Conservation (phyloP, 2,113 vertebrate species). For the Rissa tridactyla region DNA sequence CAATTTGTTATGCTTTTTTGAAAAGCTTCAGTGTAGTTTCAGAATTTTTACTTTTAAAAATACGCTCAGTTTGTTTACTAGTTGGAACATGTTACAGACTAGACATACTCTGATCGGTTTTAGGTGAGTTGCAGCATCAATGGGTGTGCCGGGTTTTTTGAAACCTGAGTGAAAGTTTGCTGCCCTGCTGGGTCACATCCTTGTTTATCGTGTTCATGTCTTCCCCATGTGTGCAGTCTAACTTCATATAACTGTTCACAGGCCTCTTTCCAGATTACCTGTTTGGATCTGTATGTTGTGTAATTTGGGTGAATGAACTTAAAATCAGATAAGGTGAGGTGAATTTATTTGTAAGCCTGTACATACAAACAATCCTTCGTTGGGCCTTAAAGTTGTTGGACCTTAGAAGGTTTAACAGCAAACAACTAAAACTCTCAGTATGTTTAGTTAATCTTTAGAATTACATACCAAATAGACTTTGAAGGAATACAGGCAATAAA, state of each 20-base stretch:
- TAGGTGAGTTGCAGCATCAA: background rate
- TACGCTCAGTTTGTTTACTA: background rate
- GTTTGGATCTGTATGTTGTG: background rate
- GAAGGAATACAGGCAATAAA: background rate
- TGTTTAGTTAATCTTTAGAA: background rate
- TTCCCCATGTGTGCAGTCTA: background rate
- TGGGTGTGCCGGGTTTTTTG: background rate
- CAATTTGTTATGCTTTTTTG: background rate
- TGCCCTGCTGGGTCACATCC: background rate
- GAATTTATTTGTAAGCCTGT: background rate
- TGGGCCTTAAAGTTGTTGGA: background rate
- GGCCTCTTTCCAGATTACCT: background rate
- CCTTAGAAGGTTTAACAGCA: background rate
- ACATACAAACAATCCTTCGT: background rate
- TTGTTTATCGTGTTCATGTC: background rate
- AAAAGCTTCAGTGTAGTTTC: background rate
- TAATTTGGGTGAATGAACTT: background rate
- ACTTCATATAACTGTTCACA: background rate
- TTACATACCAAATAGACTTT: background rate
- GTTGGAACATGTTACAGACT: background rate
- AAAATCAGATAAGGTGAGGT: background rate
- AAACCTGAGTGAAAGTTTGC: background rate
- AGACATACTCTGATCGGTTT: background rate
- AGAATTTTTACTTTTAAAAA: background rate
- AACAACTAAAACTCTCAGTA: background rate